These are phyloP conservation scores for Atopsyche davidsoni DNA, from an alignment of 1,140 invertebrate species.

Conservation along the genomic window DNA sequence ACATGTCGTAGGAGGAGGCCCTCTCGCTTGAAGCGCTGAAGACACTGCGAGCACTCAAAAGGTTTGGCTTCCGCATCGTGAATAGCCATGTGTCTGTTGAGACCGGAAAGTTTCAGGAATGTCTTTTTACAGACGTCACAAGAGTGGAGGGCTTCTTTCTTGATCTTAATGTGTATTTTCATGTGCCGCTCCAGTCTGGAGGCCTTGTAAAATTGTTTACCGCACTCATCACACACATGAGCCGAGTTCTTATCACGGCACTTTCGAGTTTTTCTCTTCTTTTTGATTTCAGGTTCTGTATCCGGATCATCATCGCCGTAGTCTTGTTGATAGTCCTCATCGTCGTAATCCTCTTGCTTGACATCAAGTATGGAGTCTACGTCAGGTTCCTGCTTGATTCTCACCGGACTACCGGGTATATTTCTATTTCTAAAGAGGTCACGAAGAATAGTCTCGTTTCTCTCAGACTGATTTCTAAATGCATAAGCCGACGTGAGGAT, in stretches of 20 bases:
- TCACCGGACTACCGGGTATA: conserved; percentile 6
- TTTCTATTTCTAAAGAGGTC: conserved; percentile 29
- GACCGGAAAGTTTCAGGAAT: conserved; percentile 33
- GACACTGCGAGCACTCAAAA: conserved; percentile 29
- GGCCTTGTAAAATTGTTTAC: conserved; percentile 28
- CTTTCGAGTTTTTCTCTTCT: conserved; percentile 19
- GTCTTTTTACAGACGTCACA: conserved; percentile 35
- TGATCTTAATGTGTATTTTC: conserved; percentile 31
- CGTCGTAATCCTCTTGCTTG: conserved; percentile 19
- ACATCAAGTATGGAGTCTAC: conserved; percentile 18
- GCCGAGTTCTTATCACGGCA: conserved; percentile 4
- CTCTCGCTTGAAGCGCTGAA: conserved; percentile 29
- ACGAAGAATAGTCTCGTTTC: conserved; percentile 35
- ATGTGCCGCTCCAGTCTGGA: conserved; percentile 26
- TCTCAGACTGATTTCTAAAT: conserved; percentile 37
- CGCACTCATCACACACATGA: conserved; percentile 28
- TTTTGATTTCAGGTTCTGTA: conserved; percentile 10
- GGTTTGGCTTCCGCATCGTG: conserved; percentile 31
- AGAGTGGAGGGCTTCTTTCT: conserved; percentile 31
- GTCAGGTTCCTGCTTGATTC: conserved; percentile 26
- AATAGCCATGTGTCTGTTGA: conserved; percentile 35
- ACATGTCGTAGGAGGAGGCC: conserved; percentile 31
- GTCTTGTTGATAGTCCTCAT: conserved; percentile 8
- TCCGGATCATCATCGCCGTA: background rate
- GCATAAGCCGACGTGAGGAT: conserved; percentile 34